Evolutionary conservation across 2,888 invertebrate species (phyloP), one percentile per base, ranked within the genome.

Genomic region (Mylabris sibirica): DNA sequence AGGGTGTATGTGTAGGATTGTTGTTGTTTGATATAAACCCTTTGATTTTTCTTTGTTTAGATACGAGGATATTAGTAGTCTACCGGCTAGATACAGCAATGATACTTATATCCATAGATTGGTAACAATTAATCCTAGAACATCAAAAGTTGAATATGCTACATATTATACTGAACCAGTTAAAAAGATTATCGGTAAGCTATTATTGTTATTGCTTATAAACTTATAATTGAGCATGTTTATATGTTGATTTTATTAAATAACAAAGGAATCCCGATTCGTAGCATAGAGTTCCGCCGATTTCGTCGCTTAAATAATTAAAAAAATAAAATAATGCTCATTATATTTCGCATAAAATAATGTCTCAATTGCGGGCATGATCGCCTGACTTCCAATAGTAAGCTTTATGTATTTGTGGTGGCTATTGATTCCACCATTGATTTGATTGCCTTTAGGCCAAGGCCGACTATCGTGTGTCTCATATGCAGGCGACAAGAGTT

Each of bases 381-480:
- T 17, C 20, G 49, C 20, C 20, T 49, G 11, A 20, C 49, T 20
- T 49, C 49, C 49, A 49, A 20, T 22, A 20, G 9, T 20, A 20
- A 49, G 49, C 49, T 49, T 49, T 49, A 44, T 44, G 8, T 49
- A n/a, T 6, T 14, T n/a, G 44, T 22, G 22, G 49, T 57, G 57
- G 57, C 49, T 60, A 63, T 66, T 66, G 63, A 66, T 41, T 69
- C 66, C 35, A 44, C 44, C 44, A 35, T 26, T 26, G 17, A 61
- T 68, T 68, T 67, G 67, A 69, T 57, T 65, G 69, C 72, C 65
- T 74, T 63, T 77, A 93, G 94, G 94, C 85, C 90, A 91, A 84
- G 94, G 94, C 78, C 91, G 92, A 88, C 89, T 95, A 86, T 91
- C 96, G 77, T 93, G 93, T 86, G 88, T 95, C 83, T 91, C 92